Percentiles rank a stretch among this genome's conserved stretches.
These are phyloP conservation scores for Phoenoteleia sp. DNA, from an alignment of 2,888 invertebrate species.

Conservation along the genomic window DNA sequence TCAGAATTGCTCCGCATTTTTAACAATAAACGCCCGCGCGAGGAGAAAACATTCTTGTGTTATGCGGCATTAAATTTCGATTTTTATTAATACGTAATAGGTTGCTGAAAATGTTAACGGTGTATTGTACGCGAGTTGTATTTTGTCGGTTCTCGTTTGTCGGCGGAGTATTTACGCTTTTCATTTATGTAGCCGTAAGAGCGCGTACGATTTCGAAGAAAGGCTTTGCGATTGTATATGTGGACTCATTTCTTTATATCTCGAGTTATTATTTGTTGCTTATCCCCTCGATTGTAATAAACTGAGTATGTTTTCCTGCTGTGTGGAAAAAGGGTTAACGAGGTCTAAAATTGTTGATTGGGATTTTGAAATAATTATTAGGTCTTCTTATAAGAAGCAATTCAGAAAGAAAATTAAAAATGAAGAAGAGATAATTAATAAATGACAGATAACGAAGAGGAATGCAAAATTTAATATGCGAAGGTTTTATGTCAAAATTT, in stretches of 20 bases:
- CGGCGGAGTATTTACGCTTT: conserved; percentile 41
- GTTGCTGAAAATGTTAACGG: conserved; percentile 29
- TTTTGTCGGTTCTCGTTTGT: conserved; percentile 42
- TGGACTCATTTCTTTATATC: conserved; percentile 15
- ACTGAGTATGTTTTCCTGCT: too few species aligned
- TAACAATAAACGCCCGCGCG: neutral
- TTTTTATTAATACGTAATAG: conserved; percentile 37
- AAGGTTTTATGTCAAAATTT: too few species aligned
- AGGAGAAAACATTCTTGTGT: conserved; percentile 10
- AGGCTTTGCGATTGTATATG: conserved; percentile 6
- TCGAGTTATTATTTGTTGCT: conserved; percentile 23
- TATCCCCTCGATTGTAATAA: conserved; percentile 1
- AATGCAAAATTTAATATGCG: too few species aligned
- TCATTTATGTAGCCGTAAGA: too few species aligned
- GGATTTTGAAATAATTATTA: too few species aligned
- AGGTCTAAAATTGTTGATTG: too few species aligned
- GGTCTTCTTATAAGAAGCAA: too few species aligned
- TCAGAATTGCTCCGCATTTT: conserved; percentile 25
- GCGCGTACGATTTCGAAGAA: conserved; percentile 11
- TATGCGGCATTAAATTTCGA: conserved; percentile 14
- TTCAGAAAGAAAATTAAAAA: too few species aligned
- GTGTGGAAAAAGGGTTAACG: too few species aligned
- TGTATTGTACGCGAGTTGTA: conserved; percentile 11
- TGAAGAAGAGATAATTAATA: too few species aligned
- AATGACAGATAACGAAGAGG: too few species aligned